Evolutionary conservation across 2,888 invertebrate genomes (phyloP), one percentile per base, ranked within the genome.

Genomic region (Zeuzera pyrina): DNA sequence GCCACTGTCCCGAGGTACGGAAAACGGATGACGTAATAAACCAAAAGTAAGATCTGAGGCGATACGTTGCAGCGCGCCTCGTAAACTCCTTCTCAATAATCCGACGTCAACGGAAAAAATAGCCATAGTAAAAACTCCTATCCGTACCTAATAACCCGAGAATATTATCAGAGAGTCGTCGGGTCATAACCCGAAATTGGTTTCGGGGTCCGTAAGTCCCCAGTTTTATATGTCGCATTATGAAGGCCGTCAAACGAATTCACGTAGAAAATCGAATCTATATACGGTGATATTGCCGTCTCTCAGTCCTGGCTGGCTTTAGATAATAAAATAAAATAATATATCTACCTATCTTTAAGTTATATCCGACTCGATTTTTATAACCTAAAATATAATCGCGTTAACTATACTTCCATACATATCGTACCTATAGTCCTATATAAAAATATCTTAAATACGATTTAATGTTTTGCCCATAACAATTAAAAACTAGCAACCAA

Each of bases 251-350:
- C 84, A 84, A 84, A 84, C 79, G 84, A 84, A 84, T 84, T 84
- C 84, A 84, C 83, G 81, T 84, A 84, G 84, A 84, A 84, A 84
- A 84, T 84, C 84, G 84, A 84, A 84, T 84, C 84, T 84, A 83
- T 84, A 84, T 84, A 83, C 81, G 81, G 74, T 67, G 76, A 74
- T 81, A 77, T 77, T 74, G 73, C 69, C 66, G 72, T 62, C 74
- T 66, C 61, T 60, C 59, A 58, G 68, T 60, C 64, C 69, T 77
- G 78, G 70, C 68, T 77, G 74, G 59, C 59, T 72, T 49, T 52
- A 71, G 81, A 83, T 83, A 83, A 81, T 83, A 83, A 81, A 83
- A 83, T 83, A 78, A 81, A 83, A 78, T n/a, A n/a, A n/a, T n/a
- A n/a, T n/a, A n/a, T n/a, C n/a, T 76, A 78, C 73, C 69, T 72